Evolutionary conservation across 2,113 vertebrate species (phyloP).

Genomic region (Rissa tridactyla): DNA sequence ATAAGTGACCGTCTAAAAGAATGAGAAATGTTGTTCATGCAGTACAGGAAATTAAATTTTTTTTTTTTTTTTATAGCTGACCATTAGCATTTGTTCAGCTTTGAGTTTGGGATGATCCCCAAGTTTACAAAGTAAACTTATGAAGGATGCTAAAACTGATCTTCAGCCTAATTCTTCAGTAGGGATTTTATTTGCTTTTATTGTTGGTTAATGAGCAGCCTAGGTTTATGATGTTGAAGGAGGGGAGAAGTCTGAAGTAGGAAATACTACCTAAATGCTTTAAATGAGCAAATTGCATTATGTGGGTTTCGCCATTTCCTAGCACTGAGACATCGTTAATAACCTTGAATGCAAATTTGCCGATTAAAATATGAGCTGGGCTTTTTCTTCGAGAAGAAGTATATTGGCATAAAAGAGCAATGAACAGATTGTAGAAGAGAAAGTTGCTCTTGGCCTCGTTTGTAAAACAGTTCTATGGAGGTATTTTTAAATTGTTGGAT

Average conservation of each 20-base stretch:
- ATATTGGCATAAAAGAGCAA: background rate
- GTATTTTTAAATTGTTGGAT: background rate
- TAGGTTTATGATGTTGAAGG: background rate
- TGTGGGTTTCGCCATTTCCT: background rate
- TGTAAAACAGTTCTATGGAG: background rate
- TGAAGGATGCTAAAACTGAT: background rate
- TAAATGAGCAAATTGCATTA: background rate
- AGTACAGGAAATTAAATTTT: background rate
- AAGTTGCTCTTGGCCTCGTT: background rate
- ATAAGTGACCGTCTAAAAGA: background rate
- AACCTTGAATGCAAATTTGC: background rate
- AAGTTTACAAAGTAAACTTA: background rate
- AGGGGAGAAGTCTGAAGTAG: background rate
- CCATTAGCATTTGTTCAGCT: background rate
- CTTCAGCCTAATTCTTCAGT: background rate
- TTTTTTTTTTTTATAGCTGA: background rate
- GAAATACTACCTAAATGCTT: background rate
- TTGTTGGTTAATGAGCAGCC: background rate
- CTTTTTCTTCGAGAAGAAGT: background rate
- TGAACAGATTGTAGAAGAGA: background rate
- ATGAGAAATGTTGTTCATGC: background rate
- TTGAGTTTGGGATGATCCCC: background rate
- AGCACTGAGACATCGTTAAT: background rate
- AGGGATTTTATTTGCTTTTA: background rate
- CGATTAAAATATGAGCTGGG: background rate